Percentiles rank a stretch among this genome's conserved stretches.
phyloP scores from a whole-genome alignment of 1,140 invertebrate genomes.

The Heliconius hewitsoni region DNA sequence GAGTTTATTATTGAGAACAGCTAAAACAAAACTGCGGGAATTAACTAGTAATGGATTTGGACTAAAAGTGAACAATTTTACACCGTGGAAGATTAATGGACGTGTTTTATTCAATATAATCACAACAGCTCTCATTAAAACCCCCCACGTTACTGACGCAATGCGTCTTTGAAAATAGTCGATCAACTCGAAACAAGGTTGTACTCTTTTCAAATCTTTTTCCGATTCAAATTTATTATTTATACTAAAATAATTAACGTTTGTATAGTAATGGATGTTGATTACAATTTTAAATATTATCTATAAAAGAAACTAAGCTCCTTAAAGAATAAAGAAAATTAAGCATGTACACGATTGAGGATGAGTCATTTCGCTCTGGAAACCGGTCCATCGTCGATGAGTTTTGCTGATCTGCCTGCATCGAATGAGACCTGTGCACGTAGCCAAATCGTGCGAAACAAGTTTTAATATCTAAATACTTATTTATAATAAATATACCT shows the following conservation, averaged over 20 bases:
- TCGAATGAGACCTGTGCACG: conserved; percentile 1
- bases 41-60: not conserved
- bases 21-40: not conserved
- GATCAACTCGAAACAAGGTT: conserved; percentile 7
- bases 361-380: conserved; percentile 42
- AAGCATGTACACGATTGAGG: not conserved
- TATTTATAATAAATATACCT: too few relatives aligned
- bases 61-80: conserved; percentile 12
- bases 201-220: not conserved
- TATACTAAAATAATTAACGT: too few relatives aligned
- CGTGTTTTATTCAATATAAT: conserved; percentile 33
- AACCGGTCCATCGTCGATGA: conserved; percentile 40
- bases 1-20: not conserved
- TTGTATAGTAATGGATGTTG: too few relatives aligned
- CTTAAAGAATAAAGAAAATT: not conserved
- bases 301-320: not conserved
- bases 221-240: not conserved
- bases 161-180: conserved; percentile 38
- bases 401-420: conserved; percentile 25
- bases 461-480: not conserved
- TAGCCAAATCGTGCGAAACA: conserved; percentile 13
- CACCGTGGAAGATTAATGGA: conserved; percentile 33
- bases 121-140: conserved; percentile 35
- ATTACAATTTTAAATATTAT: not conserved
- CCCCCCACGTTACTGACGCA: conserved; percentile 40